Evolutionary conservation across 2,888 invertebrate species (phyloP).

Genomic region (Apodemia duryi): DNA sequence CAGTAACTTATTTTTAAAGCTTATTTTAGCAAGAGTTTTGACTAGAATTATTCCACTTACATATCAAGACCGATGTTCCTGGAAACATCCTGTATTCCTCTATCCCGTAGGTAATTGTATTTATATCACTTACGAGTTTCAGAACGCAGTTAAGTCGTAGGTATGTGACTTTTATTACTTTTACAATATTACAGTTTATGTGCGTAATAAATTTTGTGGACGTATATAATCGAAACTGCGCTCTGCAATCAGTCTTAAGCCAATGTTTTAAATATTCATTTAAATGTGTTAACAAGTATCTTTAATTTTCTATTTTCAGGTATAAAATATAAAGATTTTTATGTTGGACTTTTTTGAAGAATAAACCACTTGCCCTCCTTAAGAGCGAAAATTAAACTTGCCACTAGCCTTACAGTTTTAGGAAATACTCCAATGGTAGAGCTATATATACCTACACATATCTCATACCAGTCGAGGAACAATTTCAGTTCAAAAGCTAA

Average conservation of each 20-base stretch:
- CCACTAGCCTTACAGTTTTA: too few species aligned
- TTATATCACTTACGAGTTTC: constrained; percentile 44
- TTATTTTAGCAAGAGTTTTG: background rate
- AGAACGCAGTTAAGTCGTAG: constrained; percentile 53
- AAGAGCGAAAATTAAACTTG: too few species aligned
- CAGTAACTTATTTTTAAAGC: background rate
- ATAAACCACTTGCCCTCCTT: too few species aligned
- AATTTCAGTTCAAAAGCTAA: too few species aligned
- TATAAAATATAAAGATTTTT: too few species aligned
- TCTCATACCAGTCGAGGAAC: too few species aligned
- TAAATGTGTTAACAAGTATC: background rate
- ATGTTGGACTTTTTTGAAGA: too few species aligned
- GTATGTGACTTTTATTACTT: constrained; percentile 58
- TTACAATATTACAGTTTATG: constrained; percentile 67
- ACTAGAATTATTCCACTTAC: too few species aligned
- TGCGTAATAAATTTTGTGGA: constrained; percentile 59
- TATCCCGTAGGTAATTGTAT: constrained; percentile 32
- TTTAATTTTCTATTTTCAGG: too few species aligned
- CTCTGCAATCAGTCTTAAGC: background rate
- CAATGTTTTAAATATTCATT: background rate
- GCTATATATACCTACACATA: too few species aligned
- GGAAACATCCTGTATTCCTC: constrained; percentile 20
- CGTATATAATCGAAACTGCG: constrained; percentile 41
- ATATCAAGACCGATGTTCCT: background rate
- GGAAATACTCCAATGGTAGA: too few species aligned